Evolutionary conservation across 2,888 invertebrate species (phyloP), one percentile per base, ranked within the genome.

Genomic region (Phasia obesa): DNA sequence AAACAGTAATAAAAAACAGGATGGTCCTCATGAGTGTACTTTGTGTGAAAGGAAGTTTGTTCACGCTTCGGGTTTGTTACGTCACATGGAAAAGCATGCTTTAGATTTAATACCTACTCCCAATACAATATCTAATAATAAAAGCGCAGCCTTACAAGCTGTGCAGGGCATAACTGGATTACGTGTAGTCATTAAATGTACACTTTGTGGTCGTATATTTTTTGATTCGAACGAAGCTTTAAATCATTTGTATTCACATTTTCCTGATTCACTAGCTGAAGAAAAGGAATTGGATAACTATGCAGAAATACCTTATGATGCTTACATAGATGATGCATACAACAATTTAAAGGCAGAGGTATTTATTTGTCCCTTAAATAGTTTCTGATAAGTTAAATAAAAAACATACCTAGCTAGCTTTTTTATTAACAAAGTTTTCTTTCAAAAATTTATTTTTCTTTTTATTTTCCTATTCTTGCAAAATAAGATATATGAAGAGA

Each of bases 41-140:
- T 86, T 91, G 44, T 92, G 91, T 51, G 90, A 90, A 35, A 88
- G 91, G 1, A 91, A 90, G 79, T 92, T 92, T 84, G 92, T 92
- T 0, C 91, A 91, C 81, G 88, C 89, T 15, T 90, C 92, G 0
- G 91, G 91, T 0, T 67, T 92, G 19, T 85, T 87, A 27, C 89
- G 91, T 6, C 91, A 92, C 84, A 90, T 91, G 90, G 91, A 91
- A 71, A 91, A 90, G 51, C 91, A 92, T 83, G 89, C 90, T 0
- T 73, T 91, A 44, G 91, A 91, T 69, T 79, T 89, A 5, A 89
- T 91, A 53, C 90, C 91, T 0, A 85, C 86, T 1, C 73, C 86
- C 0, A 69, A 77, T 19, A 73, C 81, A 19, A 31, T 11, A 27
- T 64, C 77, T 21, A 59, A 78, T 23, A 81, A 78, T 9, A 86